A percentile compares a stretch with the other conserved stretches of the same genome.
Evolutionary conservation across 2,888 invertebrate species (phyloP).

Genomic region (Troilus luridus): DNA sequence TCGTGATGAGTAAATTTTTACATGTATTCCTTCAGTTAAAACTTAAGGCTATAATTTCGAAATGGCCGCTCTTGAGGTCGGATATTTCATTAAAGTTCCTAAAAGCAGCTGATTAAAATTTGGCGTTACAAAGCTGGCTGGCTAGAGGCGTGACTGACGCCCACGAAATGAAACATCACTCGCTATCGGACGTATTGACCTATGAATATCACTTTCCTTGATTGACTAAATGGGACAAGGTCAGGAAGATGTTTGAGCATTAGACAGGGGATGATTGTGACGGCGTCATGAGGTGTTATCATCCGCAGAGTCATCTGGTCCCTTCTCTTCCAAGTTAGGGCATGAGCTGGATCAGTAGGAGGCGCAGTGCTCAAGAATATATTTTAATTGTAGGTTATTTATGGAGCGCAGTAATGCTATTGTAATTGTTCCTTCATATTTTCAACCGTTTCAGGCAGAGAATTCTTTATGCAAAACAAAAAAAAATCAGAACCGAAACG

Average conservation of each 20-base stretch:
- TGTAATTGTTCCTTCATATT: background rate
- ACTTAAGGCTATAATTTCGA: too few relatives aligned
- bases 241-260: background rate
- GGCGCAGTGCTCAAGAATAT: background rate
- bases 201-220: constrained; percentile 37
- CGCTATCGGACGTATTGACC: background rate
- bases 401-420: background rate
- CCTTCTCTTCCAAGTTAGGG: constrained; percentile 21
- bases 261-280: background rate
- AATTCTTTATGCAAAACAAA: too few relatives aligned
- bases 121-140: background rate
- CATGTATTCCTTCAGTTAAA: too few relatives aligned
- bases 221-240: constrained; percentile 45
- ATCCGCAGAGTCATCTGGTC: background rate
- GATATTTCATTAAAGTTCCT: background rate
- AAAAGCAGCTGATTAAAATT: background rate
- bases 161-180: background rate
- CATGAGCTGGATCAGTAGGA: background rate
- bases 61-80: background rate
- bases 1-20: too few relatives aligned
- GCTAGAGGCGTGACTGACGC: background rate
- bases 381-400: background rate
- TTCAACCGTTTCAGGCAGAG: too few relatives aligned
- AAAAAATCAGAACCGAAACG: too few relatives aligned
- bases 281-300: background rate